phyloP scores from a whole-genome alignment of 2,113 vertebrate genomes.

The Puma concolor region DNA sequence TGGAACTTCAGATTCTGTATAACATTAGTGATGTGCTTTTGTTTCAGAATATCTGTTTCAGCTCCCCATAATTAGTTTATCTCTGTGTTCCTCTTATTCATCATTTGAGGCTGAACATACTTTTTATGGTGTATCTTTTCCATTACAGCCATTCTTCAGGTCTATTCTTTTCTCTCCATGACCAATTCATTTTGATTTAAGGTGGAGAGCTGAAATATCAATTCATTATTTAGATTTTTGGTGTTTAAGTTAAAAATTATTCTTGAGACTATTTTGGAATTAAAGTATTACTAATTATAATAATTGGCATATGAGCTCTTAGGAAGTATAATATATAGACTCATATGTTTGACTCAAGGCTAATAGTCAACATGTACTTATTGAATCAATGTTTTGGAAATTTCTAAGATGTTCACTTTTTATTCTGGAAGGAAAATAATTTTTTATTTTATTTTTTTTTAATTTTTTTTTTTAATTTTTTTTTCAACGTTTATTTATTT shows the following conservation, averaged over 20 bases:
- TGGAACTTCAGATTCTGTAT: not conserved
- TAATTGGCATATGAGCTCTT: not conserved
- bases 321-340: not conserved
- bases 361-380: not conserved
- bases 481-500: too few species aligned
- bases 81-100: not conserved
- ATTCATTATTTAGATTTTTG: not conserved
- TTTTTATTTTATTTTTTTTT: too few species aligned
- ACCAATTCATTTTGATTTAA: conserved; percentile 2
- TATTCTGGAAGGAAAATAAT: not conserved
- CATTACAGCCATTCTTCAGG: not conserved
- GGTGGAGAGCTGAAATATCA: not conserved
- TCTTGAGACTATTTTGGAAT: conserved; percentile 33
- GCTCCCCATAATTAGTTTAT: not conserved
- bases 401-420: not conserved
- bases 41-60: not conserved
- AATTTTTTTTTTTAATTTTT: too few species aligned
- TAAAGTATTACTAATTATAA: not conserved
- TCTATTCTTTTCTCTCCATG: not conserved
- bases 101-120: not conserved
- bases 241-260: not conserved
- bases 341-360: not conserved
- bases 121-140: not conserved
- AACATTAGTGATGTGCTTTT: not conserved
- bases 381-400: not conserved